phyloP scores from a whole-genome alignment of 1,140 invertebrate species.

The Myzus persicae region DNA sequence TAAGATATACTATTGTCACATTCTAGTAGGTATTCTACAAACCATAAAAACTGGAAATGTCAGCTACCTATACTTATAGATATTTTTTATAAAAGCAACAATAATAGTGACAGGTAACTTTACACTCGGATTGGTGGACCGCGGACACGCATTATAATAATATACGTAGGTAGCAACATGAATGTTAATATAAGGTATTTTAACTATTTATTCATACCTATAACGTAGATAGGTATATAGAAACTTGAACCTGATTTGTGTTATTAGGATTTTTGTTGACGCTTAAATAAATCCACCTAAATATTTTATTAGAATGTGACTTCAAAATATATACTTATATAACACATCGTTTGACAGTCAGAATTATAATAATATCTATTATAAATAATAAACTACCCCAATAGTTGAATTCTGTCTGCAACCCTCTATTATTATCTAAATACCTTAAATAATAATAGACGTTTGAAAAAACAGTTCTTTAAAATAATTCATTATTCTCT shows the following conservation, averaged over 20 bases:
- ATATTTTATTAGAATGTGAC: background rate
- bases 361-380: background rate
- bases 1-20: no score
- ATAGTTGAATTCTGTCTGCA: background rate
- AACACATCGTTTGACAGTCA: background rate
- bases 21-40: no score
- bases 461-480: background rate
- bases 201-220: background rate
- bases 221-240: no score
- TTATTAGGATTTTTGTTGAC: conserved; percentile 1
- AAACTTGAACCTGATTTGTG: background rate
- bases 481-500: background rate
- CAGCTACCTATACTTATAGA: background rate
- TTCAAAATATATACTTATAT: background rate
- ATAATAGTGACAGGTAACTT: background rate
- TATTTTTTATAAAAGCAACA: background rate
- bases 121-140: background rate
- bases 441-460: background rate
- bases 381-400: background rate
- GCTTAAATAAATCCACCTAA: background rate
- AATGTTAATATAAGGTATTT: background rate
- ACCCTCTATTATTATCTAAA: background rate
- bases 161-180: background rate
- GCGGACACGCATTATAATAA: background rate
- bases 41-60: background rate